Evolutionary conservation across 2,113 vertebrate species (phyloP), one percentile per base, ranked within the genome.

Genomic region (Eira barbara): DNA sequence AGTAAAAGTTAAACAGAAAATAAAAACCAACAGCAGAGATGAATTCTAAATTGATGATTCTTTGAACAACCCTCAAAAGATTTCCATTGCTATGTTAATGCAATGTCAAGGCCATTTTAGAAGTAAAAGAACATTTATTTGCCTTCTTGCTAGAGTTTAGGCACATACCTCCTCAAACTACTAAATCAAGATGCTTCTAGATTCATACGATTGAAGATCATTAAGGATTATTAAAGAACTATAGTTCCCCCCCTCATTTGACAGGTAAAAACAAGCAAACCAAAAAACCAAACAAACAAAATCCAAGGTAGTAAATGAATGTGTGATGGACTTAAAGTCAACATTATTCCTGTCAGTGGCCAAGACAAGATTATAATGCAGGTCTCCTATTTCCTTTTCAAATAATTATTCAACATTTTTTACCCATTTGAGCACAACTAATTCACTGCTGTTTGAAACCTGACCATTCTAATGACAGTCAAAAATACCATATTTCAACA

Each of bases 1-100:
- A 92, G 79, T 47, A 78, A 96, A 97, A 95, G 69, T 87, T 95
- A 97, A 96, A 76, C 17, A 97, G 95, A 92, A 57, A 94, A 92
- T 94, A 95, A 83, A 93, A 93, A 69, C 18, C 31, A 89, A 57
- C n/a, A 76, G 27, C 80, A 23, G 78, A 23, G 49, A 76, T 88
- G 36, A 95, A 96, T 97, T 95, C 65, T 78, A 92, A 95, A 76
- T 29, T 65, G 23, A 4, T 78, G 63, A 76, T 92, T 92, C 83
- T 83, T 93, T 87, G 82, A 95, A 57, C 27, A 95, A 71, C 23
- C 25, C 76, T 90, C 86, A 83, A 80, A 87, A 91, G 65, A 83
- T 94, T 87, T 93, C 49, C 84, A 59, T 94, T 95, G 34, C 10
- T 78, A 36, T 95, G 36, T 80, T 96, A 94, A 95, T 63, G 39